phyloP scores from a whole-genome alignment of 2,797 vertebrate species.

The Anabacerthia variegaticeps region DNA sequence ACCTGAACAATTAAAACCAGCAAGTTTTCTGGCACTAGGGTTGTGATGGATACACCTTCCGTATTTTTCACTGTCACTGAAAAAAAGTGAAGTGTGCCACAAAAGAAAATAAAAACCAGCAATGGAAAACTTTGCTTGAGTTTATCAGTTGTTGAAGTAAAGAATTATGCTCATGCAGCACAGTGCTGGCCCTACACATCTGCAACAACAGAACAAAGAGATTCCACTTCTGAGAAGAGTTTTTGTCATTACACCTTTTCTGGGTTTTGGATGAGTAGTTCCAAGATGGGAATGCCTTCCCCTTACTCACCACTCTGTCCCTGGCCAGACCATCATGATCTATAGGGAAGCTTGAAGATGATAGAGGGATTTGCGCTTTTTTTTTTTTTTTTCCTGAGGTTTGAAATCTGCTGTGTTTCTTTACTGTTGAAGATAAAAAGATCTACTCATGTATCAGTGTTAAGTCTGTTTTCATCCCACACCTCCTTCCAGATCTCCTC shows the following conservation, averaged over 20 bases:
- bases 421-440: background rate
- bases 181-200: rapidly evolving
- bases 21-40: background rate
- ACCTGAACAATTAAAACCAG: background rate
- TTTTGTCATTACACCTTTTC: background rate
- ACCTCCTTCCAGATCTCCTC: background rate
- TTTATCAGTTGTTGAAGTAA: background rate
- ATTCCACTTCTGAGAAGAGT: background rate
- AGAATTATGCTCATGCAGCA: background rate
- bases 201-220: background rate
- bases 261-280: background rate
- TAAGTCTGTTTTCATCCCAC: background rate
- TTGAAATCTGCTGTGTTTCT: background rate
- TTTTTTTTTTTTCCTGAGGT: background rate
- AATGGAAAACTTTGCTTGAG: background rate
- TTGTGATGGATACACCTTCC: background rate
- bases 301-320: background rate
- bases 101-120: background rate
- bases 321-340: background rate
- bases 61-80: background rate
- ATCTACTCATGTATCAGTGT: background rate
- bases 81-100: background rate
- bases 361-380: background rate
- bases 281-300: background rate
- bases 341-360: background rate